Conservation (phyloP, 2,113 vertebrate species). For the Danionella cerebrum region DNA sequence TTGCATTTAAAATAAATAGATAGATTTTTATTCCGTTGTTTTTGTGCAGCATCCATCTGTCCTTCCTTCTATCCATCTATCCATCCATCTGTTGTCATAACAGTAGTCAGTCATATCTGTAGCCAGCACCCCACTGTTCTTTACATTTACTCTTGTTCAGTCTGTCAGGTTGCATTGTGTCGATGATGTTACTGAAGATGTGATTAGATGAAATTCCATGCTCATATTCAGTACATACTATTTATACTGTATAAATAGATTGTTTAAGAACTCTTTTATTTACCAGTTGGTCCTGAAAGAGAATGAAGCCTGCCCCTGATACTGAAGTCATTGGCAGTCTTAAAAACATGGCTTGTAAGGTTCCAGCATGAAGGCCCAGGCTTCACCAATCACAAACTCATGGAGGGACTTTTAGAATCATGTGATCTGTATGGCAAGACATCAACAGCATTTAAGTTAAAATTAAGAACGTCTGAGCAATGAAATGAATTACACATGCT, state of each 20-base stretch:
- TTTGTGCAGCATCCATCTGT: background rate
- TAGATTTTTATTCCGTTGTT: no score
- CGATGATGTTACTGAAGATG: slow-evolving; percentile 5
- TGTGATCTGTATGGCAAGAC: slow-evolving; percentile 13
- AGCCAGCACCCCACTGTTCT: background rate
- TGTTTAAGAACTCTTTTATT: slow-evolving; percentile 4
- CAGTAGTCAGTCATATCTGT: background rate
- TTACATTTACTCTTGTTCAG: background rate
- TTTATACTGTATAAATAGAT: background rate
- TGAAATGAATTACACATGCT: slow-evolving; percentile 13
- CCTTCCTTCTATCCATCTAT: background rate
- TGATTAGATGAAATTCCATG: background rate
- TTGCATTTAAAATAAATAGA: no score
- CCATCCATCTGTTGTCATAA: background rate
- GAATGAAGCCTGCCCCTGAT: slow-evolving; percentile 14
- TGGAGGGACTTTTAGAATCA: slow-evolving; percentile 12
- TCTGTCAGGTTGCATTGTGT: background rate
- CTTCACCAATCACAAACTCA: slow-evolving; percentile 9
- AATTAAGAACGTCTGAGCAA: slow-evolving; percentile 8
- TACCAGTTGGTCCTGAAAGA: slow-evolving; percentile 8
- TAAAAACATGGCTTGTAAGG: slow-evolving; percentile 13
- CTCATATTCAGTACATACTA: background rate
- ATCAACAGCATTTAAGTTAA: slow-evolving; percentile 6
- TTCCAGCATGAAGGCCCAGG: slow-evolving; percentile 14
- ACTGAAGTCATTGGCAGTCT: slow-evolving; percentile 12